A percentile compares a stretch with the other conserved stretches of the same genome.
These are phyloP conservation scores for Cryptus armator DNA, from an alignment of 2,888 invertebrate genomes.

Conservation along the genomic window DNA sequence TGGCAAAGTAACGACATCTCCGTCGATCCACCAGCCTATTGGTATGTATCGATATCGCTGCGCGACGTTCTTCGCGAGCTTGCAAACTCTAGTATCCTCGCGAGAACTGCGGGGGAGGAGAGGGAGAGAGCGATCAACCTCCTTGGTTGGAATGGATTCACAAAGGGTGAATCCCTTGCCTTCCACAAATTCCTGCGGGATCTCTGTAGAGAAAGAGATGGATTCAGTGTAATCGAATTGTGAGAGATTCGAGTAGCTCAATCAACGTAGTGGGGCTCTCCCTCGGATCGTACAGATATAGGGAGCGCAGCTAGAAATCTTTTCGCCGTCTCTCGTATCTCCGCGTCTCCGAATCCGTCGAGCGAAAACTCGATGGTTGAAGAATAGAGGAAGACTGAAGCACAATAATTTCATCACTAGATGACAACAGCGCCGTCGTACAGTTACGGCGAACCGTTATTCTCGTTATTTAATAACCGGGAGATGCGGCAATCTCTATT, in stretches of 20 bases:
- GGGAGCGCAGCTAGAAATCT: background rate
- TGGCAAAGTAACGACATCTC: constrained; percentile 19
- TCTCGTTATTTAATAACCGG: constrained; percentile 22
- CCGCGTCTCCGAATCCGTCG: background rate
- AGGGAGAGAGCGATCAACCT: constrained; percentile 19
- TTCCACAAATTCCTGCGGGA: constrained; percentile 56
- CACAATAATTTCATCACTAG: background rate
- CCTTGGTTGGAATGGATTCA: constrained; percentile 43
- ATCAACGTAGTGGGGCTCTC: constrained; percentile 47
- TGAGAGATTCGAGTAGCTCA: constrained; percentile 62
- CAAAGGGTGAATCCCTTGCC: constrained; percentile 21
- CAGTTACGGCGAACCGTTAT: constrained; percentile 22
- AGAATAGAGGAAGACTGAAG: background rate
- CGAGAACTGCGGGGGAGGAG: constrained; percentile 30
- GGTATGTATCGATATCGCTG: constrained; percentile 21
- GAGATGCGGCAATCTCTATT: constrained; percentile 4
- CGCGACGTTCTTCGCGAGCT: constrained; percentile 33
- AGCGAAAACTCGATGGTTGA: background rate
- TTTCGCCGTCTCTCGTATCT: background rate
- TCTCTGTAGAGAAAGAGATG: constrained; percentile 23
- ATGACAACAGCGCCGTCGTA: background rate
- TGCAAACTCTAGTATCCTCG: constrained; percentile 40
- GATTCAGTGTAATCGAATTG: constrained; percentile 66
- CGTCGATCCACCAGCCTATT: background rate
- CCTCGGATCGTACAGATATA: constrained; percentile 17